Evolutionary conservation across 2,797 vertebrate genomes (phyloP), one percentile per base, ranked within the genome.

Genomic region (Lagodon rhomboides): DNA sequence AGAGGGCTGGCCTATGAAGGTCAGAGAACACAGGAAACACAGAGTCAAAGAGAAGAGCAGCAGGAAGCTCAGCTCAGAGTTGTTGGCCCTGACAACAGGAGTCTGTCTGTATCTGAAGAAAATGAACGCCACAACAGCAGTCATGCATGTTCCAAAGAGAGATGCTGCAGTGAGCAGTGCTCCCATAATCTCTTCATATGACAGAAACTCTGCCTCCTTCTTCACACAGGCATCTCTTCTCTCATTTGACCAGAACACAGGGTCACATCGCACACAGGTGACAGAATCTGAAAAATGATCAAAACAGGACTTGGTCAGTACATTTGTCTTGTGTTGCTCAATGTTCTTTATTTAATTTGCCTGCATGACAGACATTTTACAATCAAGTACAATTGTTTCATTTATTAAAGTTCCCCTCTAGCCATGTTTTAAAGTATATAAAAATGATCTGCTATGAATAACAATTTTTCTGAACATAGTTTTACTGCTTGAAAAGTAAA

Each of bases 71-170:
- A 58, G 27, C 55, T 58, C 41, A 12, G 41, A 43, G 41, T 43
- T 43, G 72, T 94, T 95, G 43, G 93, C 94, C 79, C 87, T 70
- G 60, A 78, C 93, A 47, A 93, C 51, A 0, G 73, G 73, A 7
- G 55, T 75, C 77, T 41, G 73, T 76, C 88, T 92, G 68, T 85
- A 66, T 81, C 38, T 89, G 53, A 92, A 27, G 94, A 90, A 79
- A 94, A 93, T 10, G 2, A 84, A 44, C 1, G 85, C 85, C 38
- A 91, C 85, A 43, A 13, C 2, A 12, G 41, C 12, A 13, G 41
- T 43, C 41, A 43, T 12, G 41, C 41, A 43, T 43, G 41, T 13
- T 43, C 41, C 41, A 43, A 13, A 43, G 1, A 43, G 41, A 43
- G 41, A 43, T 3, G 41, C 41, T 43, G 30, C 30, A 34, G 30